Evolutionary conservation across 1,140 invertebrate species (phyloP).

Genomic region (Drosophila ercepeae): DNA sequence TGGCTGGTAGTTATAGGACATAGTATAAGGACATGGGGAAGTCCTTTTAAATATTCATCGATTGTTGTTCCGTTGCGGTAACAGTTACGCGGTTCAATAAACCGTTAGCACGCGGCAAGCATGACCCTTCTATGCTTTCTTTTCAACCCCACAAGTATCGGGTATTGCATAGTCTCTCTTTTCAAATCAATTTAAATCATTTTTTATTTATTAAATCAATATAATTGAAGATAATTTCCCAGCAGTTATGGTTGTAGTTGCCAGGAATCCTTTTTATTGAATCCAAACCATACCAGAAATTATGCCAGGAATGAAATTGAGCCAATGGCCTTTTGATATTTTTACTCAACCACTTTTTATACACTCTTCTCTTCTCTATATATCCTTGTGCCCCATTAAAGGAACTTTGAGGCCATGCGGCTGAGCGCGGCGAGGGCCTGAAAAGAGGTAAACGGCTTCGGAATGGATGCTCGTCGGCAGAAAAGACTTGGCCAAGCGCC

Average conservation of each 20-base stretch:
- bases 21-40: no score
- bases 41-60: constrained; percentile 45
- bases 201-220: no score
- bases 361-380: background rate
- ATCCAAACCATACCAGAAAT: constrained; percentile 56
- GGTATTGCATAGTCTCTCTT: background rate
- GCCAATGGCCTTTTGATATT: constrained; percentile 62
- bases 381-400: constrained; percentile 21
- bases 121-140: background rate
- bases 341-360: no score
- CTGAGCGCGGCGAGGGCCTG: constrained; percentile 12
- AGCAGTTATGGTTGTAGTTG: no score
- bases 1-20: no score
- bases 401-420: constrained; percentile 44
- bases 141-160: background rate
- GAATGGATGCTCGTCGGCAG: constrained; percentile 84
- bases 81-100: constrained; percentile 42
- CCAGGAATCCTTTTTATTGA: constrained; percentile 35
- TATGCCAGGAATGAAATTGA: constrained; percentile 51
- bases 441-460: constrained; percentile 28
- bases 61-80: constrained; percentile 43
- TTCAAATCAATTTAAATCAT: no score
- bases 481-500: constrained; percentile 94
- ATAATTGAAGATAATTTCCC: no score
- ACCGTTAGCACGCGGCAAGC: constrained; percentile 33